A percentile compares a stretch with the other conserved stretches of the same genome.
These are phyloP conservation scores for Ophraella communa DNA, from an alignment of 2,888 invertebrate genomes.

Conservation along the genomic window DNA sequence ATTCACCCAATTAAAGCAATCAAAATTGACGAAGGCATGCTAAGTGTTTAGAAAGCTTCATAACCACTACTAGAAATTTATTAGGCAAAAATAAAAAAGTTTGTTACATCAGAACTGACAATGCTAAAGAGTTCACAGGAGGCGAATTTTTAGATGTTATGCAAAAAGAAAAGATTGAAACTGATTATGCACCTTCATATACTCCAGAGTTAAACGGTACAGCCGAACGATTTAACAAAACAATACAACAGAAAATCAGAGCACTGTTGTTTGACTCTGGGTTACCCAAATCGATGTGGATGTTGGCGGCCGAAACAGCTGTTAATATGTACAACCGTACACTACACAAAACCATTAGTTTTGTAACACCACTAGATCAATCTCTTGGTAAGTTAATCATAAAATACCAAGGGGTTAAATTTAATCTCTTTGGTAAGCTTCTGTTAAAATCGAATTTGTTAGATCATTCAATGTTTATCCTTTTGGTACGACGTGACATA, in stretches of 20 bases:
- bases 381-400: too few relatives aligned
- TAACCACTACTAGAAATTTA: too few relatives aligned
- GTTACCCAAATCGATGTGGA: slow-evolving; percentile 36
- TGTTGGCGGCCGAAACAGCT: slow-evolving; percentile 35
- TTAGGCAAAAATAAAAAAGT: too few relatives aligned
- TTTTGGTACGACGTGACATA: too few relatives aligned
- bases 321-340: slow-evolving; percentile 39
- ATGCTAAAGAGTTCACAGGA: slow-evolving; percentile 37
- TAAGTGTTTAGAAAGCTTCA: too few relatives aligned
- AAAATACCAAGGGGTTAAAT: too few relatives aligned
- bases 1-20: too few relatives aligned
- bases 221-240: slow-evolving; percentile 4
- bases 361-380: not conserved
- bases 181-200: slow-evolving; percentile 29
- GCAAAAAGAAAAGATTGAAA: slow-evolving; percentile 26
- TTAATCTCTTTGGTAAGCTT: too few relatives aligned
- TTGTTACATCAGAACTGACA: slow-evolving; percentile 41
- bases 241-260: slow-evolving; percentile 19
- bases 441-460: too few relatives aligned
- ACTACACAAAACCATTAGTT: too few relatives aligned
- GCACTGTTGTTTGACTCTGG: slow-evolving; percentile 26
- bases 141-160: slow-evolving; percentile 34
- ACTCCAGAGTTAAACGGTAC: slow-evolving; percentile 9
- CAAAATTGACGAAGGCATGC: too few relatives aligned
- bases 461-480: too few relatives aligned